Evolutionary conservation across 2,888 invertebrate genomes (phyloP), one percentile per base, ranked within the genome.

Genomic region (Orthosia cruda): DNA sequence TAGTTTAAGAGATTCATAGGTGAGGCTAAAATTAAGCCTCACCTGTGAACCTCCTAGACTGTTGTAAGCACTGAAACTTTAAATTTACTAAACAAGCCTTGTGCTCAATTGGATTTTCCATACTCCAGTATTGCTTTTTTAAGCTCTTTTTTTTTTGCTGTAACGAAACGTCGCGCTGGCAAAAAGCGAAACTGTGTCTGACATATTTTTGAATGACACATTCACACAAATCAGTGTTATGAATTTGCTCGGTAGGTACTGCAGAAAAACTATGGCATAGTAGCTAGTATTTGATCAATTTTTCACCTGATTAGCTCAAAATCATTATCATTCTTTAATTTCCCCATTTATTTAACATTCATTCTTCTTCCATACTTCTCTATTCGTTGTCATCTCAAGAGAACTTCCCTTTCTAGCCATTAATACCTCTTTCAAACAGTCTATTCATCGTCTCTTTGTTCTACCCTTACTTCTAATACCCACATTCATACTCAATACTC

Each of bases 131-230:
- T 40, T 40, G 40, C 5, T 32, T 50, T n/a, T n/a, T 32, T 20
- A 0, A 47, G 12, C 12, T 40, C 40, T 16, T 18, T 18, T n/a
- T 52, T 26, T 18, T 26, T 26, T 57, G 18, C 26, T 18, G 4
- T 58, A 3, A n/a, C 15, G 7, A n/a, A 4, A 47, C 5, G 9
- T 13, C 18, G 11, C 7, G 13, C 15, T 4, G 13, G 7, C 40
- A 67, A 47, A 67, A 45, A 23, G 15, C n/a, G 11, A 62, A 59
- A 23, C 45, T 26, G 18, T 63, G 12, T 26, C 45, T 47, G 63
- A 7, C 63, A 47, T 62, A 26, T 63, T 57, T 65, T 32, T 20
- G 7, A 52, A 15, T 15, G n/a, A 32, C 4, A 20, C 16, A 45
- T 40, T 26, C 45, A 18, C 40, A 61, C 40, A 32, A 18, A 58